phyloP scores from a whole-genome alignment of 2,888 invertebrate species.

The Atethmia centrago region DNA sequence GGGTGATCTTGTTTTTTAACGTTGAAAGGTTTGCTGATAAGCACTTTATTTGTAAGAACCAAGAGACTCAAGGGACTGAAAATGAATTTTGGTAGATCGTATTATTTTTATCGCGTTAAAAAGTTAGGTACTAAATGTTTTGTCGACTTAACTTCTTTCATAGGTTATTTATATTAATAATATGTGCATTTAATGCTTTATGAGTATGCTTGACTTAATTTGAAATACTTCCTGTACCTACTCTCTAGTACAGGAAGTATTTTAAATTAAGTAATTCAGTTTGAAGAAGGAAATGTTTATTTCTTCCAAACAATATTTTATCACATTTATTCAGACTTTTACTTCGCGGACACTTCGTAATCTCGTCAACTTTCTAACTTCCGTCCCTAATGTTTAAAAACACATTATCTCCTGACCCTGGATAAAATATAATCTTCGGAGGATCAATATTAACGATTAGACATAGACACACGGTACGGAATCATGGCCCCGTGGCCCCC shows the following conservation, averaged over 20 bases:
- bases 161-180: background rate
- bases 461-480: constrained; percentile 60
- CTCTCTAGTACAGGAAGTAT: background rate
- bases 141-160: background rate
- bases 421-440: constrained; percentile 47
- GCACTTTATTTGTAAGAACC: background rate
- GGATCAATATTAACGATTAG: constrained; percentile 74
- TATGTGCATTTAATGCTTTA: background rate
- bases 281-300: background rate
- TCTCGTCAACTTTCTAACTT: constrained; percentile 51
- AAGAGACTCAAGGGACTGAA: background rate
- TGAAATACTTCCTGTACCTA: no score
- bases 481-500: constrained; percentile 67
- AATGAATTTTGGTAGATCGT: background rate
- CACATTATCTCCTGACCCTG: constrained; percentile 55
- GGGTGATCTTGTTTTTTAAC: background rate
- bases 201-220: no score
- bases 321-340: constrained; percentile 32
- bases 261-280: background rate
- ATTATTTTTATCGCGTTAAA: background rate
- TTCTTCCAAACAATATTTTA: constrained; percentile 32
- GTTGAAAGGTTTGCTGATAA: background rate
- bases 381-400: constrained; percentile 47
- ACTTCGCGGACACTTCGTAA: constrained; percentile 33
- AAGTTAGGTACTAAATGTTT: background rate